Evolutionary conservation across 2,888 invertebrate genomes (phyloP).

Genomic region (Andrena dorsata): DNA sequence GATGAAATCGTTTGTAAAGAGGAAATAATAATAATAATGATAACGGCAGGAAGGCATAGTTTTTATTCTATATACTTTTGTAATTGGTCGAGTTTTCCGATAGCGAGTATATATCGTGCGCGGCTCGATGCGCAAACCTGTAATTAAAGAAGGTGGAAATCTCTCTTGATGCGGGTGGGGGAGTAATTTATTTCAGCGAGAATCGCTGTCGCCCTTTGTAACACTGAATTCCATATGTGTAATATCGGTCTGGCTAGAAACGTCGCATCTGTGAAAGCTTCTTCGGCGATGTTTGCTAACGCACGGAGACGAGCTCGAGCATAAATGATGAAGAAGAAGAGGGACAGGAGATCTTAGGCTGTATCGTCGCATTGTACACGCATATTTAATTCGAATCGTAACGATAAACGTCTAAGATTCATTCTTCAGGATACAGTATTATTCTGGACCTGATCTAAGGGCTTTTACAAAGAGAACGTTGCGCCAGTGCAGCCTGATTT

Average conservation of each 20-base stretch:
- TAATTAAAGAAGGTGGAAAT: constrained; percentile 40
- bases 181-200: constrained; percentile 10
- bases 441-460: constrained; percentile 79
- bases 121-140: constrained; percentile 47
- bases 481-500: constrained; percentile 49
- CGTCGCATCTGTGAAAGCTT: constrained; percentile 44
- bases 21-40: constrained; percentile 18
- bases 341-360: constrained; percentile 68
- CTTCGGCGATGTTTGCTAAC: constrained; percentile 50
- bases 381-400: constrained; percentile 79
- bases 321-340: constrained; percentile 58
- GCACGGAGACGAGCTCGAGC: constrained; percentile 74
- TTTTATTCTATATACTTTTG: constrained; percentile 71
- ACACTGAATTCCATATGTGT: constrained; percentile 37
- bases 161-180: constrained; percentile 37
- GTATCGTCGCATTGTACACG: constrained; percentile 79
- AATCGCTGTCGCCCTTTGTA: constrained; percentile 29
- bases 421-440: constrained; percentile 80
- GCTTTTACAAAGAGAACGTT: constrained; percentile 76
- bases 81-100: constrained; percentile 64
- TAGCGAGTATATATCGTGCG: constrained; percentile 39
- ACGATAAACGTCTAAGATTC: constrained; percentile 79
- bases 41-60: constrained; percentile 59
- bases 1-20: constrained; percentile 62
- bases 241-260: constrained; percentile 29